Base-by-base conservation (phyloP, 2,888 invertebrate species). In the Lordiphosa andalusiaca region DNA sequence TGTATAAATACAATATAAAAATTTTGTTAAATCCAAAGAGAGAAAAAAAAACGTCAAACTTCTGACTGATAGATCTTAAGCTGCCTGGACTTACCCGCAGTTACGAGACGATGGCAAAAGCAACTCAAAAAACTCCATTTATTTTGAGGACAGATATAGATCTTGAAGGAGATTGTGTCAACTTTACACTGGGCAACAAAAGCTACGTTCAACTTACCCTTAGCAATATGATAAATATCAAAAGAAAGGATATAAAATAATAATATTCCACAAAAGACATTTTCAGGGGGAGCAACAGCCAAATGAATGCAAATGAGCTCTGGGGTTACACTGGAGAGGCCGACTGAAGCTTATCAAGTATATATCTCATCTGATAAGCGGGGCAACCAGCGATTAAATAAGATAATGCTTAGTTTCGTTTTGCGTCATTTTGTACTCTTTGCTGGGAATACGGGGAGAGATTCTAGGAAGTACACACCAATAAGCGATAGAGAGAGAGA, bases 181-280 rank as follows among this genome's bases (percentile, higher is more conserved):
- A 4, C 19, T 9, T 10, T 38, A 2, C 7, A 25, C 10, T 0
- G 3, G 6, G 6, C 25, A 40, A 13, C 2, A 7, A 7, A 19
- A 10, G 12, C 1, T n/a, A 19, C 4, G 1, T 1, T 2, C 3
- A 46, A 68, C 78, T 80, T 58, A 80, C 78, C 67, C 84, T 51
- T 51, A 80, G 23, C 12, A 80, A 46, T 23, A 83, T 65, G 0
- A 71, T 41, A 6, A 74, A 42, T 54, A 81, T 68, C 5, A 80
- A 38, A 1, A 80, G n/a, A 42, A 80, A 74, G 13, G 81, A 74
- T 50, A 64, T 47, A 7, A 62, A 63, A 49, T 80, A 80, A 42
- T 77, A 80, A 53, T 60, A 69, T 40, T 80, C 81, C 39, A 81
- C 66, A 9, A 65, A 35, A 36, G 67, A 69, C 84, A 80, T 83